These are phyloP conservation scores for Onychorhynchus coronatus DNA, from an alignment of 2,113 vertebrate genomes.

Conservation along the genomic window DNA sequence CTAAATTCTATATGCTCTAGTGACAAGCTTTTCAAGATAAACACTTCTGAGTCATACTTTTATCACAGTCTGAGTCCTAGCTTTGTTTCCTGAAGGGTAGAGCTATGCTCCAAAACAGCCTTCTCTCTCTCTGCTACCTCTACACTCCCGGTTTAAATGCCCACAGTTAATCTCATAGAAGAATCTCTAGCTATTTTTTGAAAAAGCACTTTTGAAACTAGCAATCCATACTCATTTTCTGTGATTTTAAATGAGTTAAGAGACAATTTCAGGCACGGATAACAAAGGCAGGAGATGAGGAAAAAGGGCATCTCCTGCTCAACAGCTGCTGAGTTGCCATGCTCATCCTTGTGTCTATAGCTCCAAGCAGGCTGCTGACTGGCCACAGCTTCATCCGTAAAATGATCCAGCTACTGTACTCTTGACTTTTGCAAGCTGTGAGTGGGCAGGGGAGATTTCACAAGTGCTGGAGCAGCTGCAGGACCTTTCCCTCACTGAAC, in stretches of 20 bases:
- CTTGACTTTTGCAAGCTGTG: conserved; percentile 13
- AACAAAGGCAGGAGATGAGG: neutral
- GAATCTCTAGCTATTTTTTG: neutral
- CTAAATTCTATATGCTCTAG: neutral
- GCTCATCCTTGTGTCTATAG: neutral
- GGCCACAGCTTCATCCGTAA: neutral
- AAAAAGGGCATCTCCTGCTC: neutral
- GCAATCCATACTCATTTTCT: neutral
- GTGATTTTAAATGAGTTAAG: neutral
- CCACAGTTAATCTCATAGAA: neutral
- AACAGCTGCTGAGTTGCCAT: neutral
- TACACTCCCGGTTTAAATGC: neutral
- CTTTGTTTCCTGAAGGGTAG: neutral
- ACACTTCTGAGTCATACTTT: neutral
- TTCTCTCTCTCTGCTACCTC: neutral
- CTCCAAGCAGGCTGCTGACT: neutral
- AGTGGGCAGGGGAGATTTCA: neutral
- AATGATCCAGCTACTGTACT: conserved; percentile 37
- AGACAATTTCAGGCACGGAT: neutral
- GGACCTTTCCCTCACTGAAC: conserved; percentile 53
- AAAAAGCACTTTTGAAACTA: neutral
- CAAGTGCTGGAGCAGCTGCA: neutral
- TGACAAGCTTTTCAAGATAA: neutral
- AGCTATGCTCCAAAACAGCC: neutral
- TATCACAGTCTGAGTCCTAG: neutral